Conservation (phyloP, 92 coral and sea anemone genomes). For the Palythoa heliodiscus region DNA sequence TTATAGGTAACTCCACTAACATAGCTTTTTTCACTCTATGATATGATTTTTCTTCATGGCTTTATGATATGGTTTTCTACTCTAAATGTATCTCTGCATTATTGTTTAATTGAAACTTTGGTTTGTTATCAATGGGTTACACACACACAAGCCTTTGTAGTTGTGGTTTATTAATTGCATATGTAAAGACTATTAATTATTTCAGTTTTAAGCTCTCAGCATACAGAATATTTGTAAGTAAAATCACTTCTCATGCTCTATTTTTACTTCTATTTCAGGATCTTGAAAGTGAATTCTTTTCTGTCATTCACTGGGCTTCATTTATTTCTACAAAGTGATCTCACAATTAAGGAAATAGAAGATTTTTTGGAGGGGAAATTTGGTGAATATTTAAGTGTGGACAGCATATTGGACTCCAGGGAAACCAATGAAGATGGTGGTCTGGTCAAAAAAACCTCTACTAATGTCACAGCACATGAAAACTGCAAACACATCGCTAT, state of each 20-base stretch:
- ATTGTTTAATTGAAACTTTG: too few species aligned
- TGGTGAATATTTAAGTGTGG: slow-evolving; percentile 72
- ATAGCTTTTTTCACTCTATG: too few species aligned
- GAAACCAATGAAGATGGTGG: slow-evolving; percentile 47
- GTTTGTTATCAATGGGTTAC: too few species aligned
- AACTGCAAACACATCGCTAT: slow-evolving; percentile 10
- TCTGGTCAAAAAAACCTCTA: slow-evolving; percentile 21
- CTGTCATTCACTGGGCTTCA: slow-evolving; percentile 94
- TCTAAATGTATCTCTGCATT: too few species aligned
- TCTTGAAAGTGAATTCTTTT: slow-evolving; percentile 63
- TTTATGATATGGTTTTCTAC: too few species aligned
- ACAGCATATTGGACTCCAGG: slow-evolving; percentile 60
- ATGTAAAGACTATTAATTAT: too few species aligned
- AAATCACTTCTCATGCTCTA: not conserved
- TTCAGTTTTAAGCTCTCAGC: too few species aligned
- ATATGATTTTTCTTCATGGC: too few species aligned
- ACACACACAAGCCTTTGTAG: too few species aligned
- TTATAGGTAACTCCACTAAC: too few species aligned
- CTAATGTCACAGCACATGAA: not conserved
- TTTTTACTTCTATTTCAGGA: slow-evolving; percentile 59
- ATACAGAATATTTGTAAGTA: too few species aligned
- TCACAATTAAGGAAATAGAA: slow-evolving; percentile 77
- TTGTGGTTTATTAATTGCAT: too few species aligned
- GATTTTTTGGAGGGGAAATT: slow-evolving; percentile 81
- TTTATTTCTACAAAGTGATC: slow-evolving; percentile 91